A percentile compares a stretch with the other conserved stretches of the same genome.
phyloP scores from a whole-genome alignment of 2,113 vertebrate genomes.

The Raja brachyura region DNA sequence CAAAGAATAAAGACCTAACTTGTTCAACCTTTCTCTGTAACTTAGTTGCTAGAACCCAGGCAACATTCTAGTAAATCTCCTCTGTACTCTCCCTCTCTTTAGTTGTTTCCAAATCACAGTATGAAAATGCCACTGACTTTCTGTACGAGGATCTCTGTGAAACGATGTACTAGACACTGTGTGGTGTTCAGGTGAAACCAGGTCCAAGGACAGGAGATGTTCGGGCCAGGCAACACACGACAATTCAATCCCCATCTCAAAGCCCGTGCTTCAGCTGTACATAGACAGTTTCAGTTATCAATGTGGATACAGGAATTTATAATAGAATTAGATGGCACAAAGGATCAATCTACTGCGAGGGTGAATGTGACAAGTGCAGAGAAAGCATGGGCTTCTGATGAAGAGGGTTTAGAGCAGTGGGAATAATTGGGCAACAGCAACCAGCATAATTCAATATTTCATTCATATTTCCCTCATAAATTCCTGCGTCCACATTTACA shows the following conservation, averaged over 20 bases:
- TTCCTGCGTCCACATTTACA: background rate
- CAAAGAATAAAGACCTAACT: too few relatives aligned
- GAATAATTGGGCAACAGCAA: background rate
- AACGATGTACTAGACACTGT: background rate
- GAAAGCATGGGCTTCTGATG: background rate
- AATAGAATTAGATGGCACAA: background rate
- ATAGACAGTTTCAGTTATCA: slow-evolving; percentile 3
- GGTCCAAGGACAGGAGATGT: background rate
- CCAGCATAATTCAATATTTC: background rate
- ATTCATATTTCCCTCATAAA: slow-evolving; percentile 8
- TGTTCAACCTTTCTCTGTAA: too few relatives aligned
- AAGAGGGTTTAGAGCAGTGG: background rate
- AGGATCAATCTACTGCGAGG: background rate
- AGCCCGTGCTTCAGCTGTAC: background rate
- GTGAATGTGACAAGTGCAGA: background rate
- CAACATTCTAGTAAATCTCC: too few relatives aligned
- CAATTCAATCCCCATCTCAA: background rate
- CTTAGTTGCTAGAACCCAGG: too few relatives aligned
- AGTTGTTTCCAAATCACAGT: background rate
- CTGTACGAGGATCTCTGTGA: background rate
- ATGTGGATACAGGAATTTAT: background rate
- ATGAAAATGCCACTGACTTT: background rate
- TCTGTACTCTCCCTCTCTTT: too few relatives aligned
- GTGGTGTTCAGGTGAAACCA: background rate
- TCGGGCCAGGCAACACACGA: background rate